Conservation (phyloP, 2,113 vertebrate genomes). For the Calyptomena viridis region DNA sequence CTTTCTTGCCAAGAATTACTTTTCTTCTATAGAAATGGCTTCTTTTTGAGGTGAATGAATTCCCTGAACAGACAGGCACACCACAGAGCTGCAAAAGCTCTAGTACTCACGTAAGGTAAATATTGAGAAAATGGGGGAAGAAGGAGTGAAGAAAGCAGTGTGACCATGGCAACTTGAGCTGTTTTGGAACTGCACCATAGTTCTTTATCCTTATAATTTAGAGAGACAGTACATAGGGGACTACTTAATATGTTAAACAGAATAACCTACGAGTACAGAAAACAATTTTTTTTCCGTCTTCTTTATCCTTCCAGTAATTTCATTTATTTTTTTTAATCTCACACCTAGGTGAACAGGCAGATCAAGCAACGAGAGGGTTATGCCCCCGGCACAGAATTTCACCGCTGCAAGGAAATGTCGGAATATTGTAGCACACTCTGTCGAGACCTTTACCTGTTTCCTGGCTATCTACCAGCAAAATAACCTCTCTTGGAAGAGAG, state of each 20-base stretch:
- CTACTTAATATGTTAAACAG: not conserved
- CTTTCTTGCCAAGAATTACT: not conserved
- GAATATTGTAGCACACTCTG: slow-evolving; percentile 96
- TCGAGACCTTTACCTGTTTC: slow-evolving; percentile 91
- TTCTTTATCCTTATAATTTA: not conserved
- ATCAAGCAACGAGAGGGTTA: slow-evolving; percentile 94
- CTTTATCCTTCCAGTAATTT: not conserved
- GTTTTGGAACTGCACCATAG: not conserved
- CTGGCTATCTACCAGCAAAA: slow-evolving; percentile 76
- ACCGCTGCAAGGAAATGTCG: slow-evolving; percentile 98
- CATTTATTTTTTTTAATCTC: not conserved
- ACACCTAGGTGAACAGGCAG: slow-evolving; percentile 83
- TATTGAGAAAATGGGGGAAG: not conserved
- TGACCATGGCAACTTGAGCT: not conserved
- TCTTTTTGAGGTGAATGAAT: not conserved
- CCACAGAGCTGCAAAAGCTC: not conserved
- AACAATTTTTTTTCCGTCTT: not conserved
- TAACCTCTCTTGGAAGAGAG: not conserved
- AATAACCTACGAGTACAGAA: not conserved
- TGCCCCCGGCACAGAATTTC: slow-evolving; percentile 90
- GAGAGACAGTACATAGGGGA: not conserved
- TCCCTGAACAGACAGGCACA: not conserved
- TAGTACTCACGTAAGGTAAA: not conserved
- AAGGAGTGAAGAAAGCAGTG: not conserved
- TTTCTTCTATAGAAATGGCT: not conserved